A percentile compares a stretch with the other conserved stretches of the same genome.
Conservation (phyloP, 2,888 invertebrate species). For the Argyra leucocephala region DNA sequence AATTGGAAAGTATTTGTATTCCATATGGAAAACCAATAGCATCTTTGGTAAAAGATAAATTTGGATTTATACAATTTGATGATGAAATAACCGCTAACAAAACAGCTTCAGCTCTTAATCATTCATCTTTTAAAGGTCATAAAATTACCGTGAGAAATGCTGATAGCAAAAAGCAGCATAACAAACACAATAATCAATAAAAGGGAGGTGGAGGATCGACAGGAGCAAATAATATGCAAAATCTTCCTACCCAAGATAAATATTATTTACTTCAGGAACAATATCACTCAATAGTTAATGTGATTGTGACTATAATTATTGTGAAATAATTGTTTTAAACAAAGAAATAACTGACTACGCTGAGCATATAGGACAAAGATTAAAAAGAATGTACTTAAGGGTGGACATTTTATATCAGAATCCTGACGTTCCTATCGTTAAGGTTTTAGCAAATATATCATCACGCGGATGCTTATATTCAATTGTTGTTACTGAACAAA, state of each 20-base stretch:
- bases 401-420: constrained; percentile 86
- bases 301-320: constrained; percentile 75
- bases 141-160: constrained; percentile 57
- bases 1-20: constrained; percentile 66
- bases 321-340: constrained; percentile 82
- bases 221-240: background rate
- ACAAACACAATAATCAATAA: constrained; percentile 17
- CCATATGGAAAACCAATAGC: constrained; percentile 60
- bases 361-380: constrained; percentile 71
- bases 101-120: constrained; percentile 64
- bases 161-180: constrained; percentile 32
- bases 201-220: no score
- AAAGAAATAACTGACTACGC: constrained; percentile 74
- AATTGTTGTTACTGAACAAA: constrained; percentile 73
- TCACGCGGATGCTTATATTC: constrained; percentile 84
- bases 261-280: constrained; percentile 14
- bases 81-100: constrained; percentile 62
- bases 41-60: constrained; percentile 64
- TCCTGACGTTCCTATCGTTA: constrained; percentile 72
- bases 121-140: constrained; percentile 61
- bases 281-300: constrained; percentile 28
- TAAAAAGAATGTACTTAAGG: constrained; percentile 67
- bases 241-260: background rate
- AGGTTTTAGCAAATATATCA: constrained; percentile 77
- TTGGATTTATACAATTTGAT: constrained; percentile 81